phyloP scores from a whole-genome alignment of 2,797 vertebrate genomes.

The Coccyzus lansbergi region DNA sequence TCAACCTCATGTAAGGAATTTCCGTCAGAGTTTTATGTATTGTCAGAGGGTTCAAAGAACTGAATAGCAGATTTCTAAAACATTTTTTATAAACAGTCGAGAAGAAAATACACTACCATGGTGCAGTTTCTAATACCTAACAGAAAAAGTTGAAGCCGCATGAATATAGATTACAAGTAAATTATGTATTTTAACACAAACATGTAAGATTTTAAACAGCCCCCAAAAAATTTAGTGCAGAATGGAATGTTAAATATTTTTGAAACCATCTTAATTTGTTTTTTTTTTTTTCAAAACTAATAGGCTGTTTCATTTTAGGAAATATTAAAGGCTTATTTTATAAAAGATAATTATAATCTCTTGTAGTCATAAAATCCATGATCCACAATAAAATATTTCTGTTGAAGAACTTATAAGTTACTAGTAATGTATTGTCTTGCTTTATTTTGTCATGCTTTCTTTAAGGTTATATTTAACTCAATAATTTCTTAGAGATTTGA shows the following conservation, averaged over 20 bases:
- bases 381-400: neutral
- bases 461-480: neutral
- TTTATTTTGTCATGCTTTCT: neutral
- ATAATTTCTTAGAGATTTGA: neutral
- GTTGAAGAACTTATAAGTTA: neutral
- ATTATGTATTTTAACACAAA: neutral
- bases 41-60: fast-evolving
- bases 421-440: neutral
- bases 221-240: neutral
- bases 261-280: fast-evolving
- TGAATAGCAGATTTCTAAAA: fast-evolving
- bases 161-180: neutral
- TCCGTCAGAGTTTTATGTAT: neutral
- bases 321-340: neutral
- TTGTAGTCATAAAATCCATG: neutral
- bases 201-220: neutral
- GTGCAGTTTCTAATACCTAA: too few relatives aligned
- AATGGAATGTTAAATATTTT: neutral
- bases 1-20: neutral
- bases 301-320: neutral
- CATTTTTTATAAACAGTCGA: neutral
- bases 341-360: neutral
- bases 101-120: neutral
- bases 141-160: fast-evolving
- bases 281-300: neutral